phyloP scores from a whole-genome alignment of 2,797 vertebrate species.

The Cossypha caffra region DNA sequence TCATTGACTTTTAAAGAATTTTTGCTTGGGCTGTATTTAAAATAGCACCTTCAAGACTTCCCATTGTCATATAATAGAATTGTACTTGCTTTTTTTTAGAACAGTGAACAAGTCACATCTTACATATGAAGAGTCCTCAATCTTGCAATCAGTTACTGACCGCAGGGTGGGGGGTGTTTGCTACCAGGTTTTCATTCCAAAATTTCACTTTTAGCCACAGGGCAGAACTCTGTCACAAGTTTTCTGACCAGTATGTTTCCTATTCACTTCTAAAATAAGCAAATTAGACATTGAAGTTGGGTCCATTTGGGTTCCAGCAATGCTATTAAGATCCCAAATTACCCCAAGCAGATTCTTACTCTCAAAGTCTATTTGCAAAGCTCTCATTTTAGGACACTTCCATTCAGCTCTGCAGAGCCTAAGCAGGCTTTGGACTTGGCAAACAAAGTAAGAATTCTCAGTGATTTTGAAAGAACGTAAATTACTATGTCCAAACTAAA shows the following conservation, averaged over 20 bases:
- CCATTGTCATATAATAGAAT: not conserved
- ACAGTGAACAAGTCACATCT: not conserved
- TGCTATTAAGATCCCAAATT: not conserved
- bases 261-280: not conserved
- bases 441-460: not conserved
- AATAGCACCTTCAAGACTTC: not conserved
- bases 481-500: not conserved
- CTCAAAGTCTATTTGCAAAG: not conserved
- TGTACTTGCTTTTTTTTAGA: not conserved
- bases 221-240: not conserved
- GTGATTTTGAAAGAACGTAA: not conserved
- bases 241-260: not conserved
- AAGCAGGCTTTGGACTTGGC: not conserved
- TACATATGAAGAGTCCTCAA: fast-evolving
- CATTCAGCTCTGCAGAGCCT: not conserved
- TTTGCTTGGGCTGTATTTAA: not conserved
- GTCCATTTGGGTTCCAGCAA: not conserved
- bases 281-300: not conserved
- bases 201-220: not conserved
- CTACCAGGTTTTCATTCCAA: not conserved
- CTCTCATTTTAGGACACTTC: not conserved
- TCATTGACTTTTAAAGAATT: not conserved
- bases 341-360: not conserved
- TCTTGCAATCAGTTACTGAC: not conserved
- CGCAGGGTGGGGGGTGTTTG: fast-evolving